These are phyloP conservation scores for Scalopus aquaticus DNA, from an alignment of 2,113 vertebrate species.

Conservation along the genomic window DNA sequence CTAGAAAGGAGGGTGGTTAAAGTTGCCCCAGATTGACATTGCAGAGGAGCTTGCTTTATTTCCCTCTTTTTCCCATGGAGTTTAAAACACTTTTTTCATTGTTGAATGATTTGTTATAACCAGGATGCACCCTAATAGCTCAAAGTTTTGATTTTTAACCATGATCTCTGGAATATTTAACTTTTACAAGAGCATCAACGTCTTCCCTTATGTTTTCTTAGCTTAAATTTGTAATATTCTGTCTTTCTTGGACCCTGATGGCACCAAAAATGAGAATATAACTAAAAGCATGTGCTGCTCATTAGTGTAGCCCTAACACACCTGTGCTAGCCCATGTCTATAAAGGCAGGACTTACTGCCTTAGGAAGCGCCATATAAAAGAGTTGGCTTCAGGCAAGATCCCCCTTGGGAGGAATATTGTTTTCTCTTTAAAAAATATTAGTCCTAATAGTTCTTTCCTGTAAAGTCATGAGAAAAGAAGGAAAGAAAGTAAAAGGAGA, in stretches of 20 bases:
- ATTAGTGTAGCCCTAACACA: constrained; percentile 45
- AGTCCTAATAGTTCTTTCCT: constrained; percentile 51
- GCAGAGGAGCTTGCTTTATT: neutral
- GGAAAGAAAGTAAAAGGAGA: neutral
- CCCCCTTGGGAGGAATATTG: constrained; percentile 38
- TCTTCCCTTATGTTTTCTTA: neutral
- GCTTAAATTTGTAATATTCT: neutral
- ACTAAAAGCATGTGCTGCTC: constrained; percentile 46
- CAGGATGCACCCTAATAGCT: neutral
- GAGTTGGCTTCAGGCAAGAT: constrained; percentile 41
- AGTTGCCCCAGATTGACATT: neutral
- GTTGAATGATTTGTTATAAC: constrained; percentile 9
- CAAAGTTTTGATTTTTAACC: constrained; percentile 41
- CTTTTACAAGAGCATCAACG: neutral
- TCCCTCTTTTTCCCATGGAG: neutral
- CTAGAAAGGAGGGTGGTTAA: neutral
- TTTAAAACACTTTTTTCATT: neutral
- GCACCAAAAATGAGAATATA: constrained; percentile 39
- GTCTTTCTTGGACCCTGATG: constrained; percentile 53
- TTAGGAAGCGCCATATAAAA: constrained; percentile 52
- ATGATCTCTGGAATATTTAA: constrained; percentile 29
- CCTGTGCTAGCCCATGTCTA: neutral
- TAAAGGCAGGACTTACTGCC: constrained; percentile 26
- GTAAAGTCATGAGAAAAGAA: neutral
- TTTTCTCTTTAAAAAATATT: constrained; percentile 50